Percentiles rank a stretch among this genome's conserved stretches.
Evolutionary conservation across 2,888 invertebrate species (phyloP).

Genomic region (Oscheius sp.): DNA sequence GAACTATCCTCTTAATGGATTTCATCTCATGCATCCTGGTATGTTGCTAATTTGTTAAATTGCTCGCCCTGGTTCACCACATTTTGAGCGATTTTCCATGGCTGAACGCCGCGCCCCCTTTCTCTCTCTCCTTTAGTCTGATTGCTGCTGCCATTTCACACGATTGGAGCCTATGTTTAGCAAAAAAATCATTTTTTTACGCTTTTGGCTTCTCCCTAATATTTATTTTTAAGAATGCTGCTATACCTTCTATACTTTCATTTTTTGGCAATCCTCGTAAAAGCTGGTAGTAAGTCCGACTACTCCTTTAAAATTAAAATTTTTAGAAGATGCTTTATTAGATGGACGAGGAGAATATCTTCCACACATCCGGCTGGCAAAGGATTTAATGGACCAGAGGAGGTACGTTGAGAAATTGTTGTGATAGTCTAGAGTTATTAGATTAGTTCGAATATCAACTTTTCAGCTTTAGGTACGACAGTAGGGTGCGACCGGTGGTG

Average conservation of each 20-base stretch:
- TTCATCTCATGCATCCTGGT: no score
- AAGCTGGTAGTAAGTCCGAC: neutral
- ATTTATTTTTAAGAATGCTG: neutral
- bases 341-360: slow-evolving; percentile 65
- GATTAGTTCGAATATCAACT: neutral
- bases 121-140: slow-evolving; percentile 19
- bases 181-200: neutral
- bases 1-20: no score
- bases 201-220: neutral
- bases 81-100: neutral
- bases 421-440: no score
- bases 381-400: slow-evolving; percentile 65
- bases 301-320: neutral
- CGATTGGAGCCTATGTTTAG: slow-evolving; percentile 13
- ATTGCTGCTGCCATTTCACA: slow-evolving; percentile 23
- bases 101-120: neutral
- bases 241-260: neutral
- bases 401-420: slow-evolving; percentile 48
- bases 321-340: slow-evolving; percentile 62
- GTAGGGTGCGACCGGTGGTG: slow-evolving; percentile 63
- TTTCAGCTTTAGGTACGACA: slow-evolving; percentile 58
- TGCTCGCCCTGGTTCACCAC: neutral
- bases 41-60: neutral
- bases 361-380: slow-evolving; percentile 67
- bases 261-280: neutral